phyloP scores from a whole-genome alignment of 1,140 invertebrate species.

The Diuraphis noxia region DNA sequence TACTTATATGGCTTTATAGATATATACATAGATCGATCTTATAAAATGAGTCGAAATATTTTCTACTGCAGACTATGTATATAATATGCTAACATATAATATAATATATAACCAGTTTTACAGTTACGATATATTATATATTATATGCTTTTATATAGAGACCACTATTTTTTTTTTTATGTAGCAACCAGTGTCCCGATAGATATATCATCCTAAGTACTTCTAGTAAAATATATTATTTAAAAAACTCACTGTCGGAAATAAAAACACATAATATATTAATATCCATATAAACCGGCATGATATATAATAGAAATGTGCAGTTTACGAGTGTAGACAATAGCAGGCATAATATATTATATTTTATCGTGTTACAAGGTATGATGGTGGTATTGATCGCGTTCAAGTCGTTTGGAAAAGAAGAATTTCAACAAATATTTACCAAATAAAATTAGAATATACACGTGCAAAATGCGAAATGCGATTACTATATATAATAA shows the following conservation, averaged over 20 bases:
- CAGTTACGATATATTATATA: not conserved
- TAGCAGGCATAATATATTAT: not conserved
- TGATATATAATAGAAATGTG: not conserved
- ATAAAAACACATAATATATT: not conserved
- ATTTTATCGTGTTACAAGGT: not conserved
- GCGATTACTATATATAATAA: not conserved
- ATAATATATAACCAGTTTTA: slow-evolving; percentile 21
- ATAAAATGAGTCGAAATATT: slow-evolving; percentile 18
- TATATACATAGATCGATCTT: not conserved
- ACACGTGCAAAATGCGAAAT: not conserved
- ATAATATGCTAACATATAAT: not conserved
- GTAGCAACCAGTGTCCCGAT: not conserved
- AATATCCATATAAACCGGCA: not conserved
- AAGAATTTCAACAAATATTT: not conserved
- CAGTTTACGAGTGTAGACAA: not conserved
- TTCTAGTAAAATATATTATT: not conserved
- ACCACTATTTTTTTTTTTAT: not conserved
- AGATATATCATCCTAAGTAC: not conserved
- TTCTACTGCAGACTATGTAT: not conserved
- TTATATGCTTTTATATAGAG: not conserved
- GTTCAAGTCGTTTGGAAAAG: not conserved
- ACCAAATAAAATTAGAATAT: not conserved
- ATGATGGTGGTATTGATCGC: not conserved
- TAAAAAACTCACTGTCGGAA: not conserved
- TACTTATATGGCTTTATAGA: not conserved